Percentiles rank a stretch among this genome's conserved stretches.
phyloP scores from a whole-genome alignment of 2,113 vertebrate genomes.

The Eulemur macaco region DNA sequence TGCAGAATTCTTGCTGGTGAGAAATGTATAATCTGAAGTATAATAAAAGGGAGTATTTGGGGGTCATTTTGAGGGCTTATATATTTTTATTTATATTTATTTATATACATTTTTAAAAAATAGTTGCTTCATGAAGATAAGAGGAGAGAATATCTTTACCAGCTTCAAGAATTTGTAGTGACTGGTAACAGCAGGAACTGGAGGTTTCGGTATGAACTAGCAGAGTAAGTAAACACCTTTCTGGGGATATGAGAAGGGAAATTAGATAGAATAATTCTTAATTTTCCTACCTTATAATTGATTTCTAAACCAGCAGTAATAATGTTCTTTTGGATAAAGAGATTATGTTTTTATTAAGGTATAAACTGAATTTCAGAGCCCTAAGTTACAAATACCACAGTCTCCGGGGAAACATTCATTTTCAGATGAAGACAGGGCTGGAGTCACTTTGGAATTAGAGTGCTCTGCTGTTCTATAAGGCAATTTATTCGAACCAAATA shows the following conservation, averaged over 20 bases:
- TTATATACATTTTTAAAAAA: neutral
- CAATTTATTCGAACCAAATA: conserved; percentile 64
- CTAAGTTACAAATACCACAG: conserved; percentile 5
- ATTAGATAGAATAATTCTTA: neutral
- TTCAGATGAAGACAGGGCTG: conserved; percentile 37
- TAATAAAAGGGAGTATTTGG: neutral
- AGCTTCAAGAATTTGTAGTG: conserved; percentile 87
- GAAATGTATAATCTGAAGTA: neutral
- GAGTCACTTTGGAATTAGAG: conserved; percentile 46
- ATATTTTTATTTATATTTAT: neutral
- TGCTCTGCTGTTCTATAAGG: conserved; percentile 51
- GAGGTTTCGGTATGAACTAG: conserved; percentile 86
- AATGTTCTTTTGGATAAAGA: conserved; percentile 60
- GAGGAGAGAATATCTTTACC: conserved; percentile 87
- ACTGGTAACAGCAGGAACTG: conserved; percentile 87
- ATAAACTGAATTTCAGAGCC: conserved; percentile 53
- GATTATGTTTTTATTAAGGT: conserved; percentile 68
- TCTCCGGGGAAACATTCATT: conserved; percentile 59
- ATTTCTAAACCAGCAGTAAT: conserved; percentile 50
- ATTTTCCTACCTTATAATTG: conserved; percentile 36
- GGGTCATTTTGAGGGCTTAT: neutral
- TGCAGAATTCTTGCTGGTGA: neutral
- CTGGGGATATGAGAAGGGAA: neutral
- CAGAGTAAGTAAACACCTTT: conserved; percentile 82
- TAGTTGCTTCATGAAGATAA: conserved; percentile 87